Evolutionary conservation across 2,888 invertebrate genomes (phyloP), one percentile per base, ranked within the genome.

Genomic region (Fragum whitleyi): DNA sequence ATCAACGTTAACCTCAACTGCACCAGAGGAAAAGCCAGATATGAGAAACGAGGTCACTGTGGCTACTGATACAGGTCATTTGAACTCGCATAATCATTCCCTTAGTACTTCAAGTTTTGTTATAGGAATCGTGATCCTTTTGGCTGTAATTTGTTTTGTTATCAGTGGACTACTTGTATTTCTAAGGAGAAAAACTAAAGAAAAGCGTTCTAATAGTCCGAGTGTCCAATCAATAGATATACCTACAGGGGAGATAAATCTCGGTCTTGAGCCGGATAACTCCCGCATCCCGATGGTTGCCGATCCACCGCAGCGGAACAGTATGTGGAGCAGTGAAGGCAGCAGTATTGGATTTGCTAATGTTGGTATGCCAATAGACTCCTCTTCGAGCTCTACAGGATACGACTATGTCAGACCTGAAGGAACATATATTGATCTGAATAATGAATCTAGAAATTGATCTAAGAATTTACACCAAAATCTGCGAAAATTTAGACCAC

Each of bases 211-310:
- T 5, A 32, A 32, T 7, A 19, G 28, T 11, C n/a, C 32, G 6
- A 16, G n/a, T 32, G 11, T n/a, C 9, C 42, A 32, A n/a, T 14
- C 65, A n/a, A 9, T 65, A 16, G 29, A 65, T 42, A 21, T 42
- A 23, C 42, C 42, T 3, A 42, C 65, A 9, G 65, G 42, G 14
- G n/a, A 21, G 1, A 23, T 65, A 42, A 65, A 65, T 23, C 42
- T 65, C 21, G 65, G 65, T 14, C 65, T 42, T n/a, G 65, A 65
- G 29, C 23, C 14, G 28, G 65, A 65, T 21, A 36, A 42, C 5
- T 36, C 65, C 5, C 39, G 65, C 2, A 42, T 21, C n/a, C 42
- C 21, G 23, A 42, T 65, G n/a, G 2, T 21, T 6, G 42, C 23
- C 23, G 42, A 39, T n/a, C 9, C 14, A 9, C 39, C 23, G 1